Evolutionary conservation across 2,797 vertebrate genomes (phyloP), one percentile per base, ranked within the genome.

Genomic region (Salmo trutta): DNA sequence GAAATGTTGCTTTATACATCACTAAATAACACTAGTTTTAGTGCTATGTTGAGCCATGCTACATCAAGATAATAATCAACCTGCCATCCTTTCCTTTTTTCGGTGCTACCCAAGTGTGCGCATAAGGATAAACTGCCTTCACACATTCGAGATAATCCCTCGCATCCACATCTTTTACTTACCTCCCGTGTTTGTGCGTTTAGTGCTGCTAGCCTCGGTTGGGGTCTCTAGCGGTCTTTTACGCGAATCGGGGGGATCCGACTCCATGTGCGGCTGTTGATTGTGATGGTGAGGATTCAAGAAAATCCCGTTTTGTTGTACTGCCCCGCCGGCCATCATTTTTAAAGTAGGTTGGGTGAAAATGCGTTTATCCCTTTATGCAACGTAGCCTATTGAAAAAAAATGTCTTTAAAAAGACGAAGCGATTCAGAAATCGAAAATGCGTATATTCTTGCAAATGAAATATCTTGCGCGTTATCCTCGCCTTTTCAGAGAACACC

Each of bases 111-210:
- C 73, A 29, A 51, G 59, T 47, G 41, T 47, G 41, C 41, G 19
- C 77, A 41, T 33, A 19, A 67, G 16, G 21, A 78, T 36, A 66
- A 79, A 71, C 81, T 65, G 78, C 77, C 77, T 81, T 83, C 80
- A 79, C 76, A 77, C 31, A 76, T 36, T 75, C 77, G 83, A 81
- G 62, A 59, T 33, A 80, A 73, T 73, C 75, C 66, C 80, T 81
- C 79, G 84, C 90, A 85, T 85, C 84, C 74, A 85, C 88, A 79
- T 82, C 88, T 86, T 83, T 82, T 24, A 75, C 96, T 96, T 94
- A 97, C 96, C 96, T 96, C 96, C 96, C 68, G 96, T 97, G 93
- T 97, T 97, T 88, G 96, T 97, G 90, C 96, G 94, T 82, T 97
- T 97, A 91, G 96, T 97, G 94, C 96, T 97, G 94, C 95, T 96